phyloP scores from a whole-genome alignment of 2,888 invertebrate genomes.

The Teleogryllus oceanicus region DNA sequence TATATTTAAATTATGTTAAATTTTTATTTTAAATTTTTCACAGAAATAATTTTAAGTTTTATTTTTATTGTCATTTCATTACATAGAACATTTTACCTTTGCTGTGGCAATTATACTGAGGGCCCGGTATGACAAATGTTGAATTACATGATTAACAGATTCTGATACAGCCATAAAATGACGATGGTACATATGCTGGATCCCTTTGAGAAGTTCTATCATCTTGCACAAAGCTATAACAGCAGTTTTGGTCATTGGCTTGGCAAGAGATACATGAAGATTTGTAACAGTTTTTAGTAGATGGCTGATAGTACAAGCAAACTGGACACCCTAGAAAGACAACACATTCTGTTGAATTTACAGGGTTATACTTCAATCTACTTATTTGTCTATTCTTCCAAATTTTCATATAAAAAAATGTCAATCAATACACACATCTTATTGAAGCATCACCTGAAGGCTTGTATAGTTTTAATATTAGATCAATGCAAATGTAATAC shows the following conservation, averaged over 20 bases:
- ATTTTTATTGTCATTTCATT: too few species aligned
- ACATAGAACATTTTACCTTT: conserved; percentile 52
- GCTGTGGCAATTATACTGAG: conserved; percentile 63
- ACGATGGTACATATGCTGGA: conserved; percentile 66
- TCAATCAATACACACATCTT: too few species aligned
- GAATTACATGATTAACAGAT: conserved; percentile 70
- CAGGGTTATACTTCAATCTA: too few species aligned
- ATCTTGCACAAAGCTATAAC: conserved; percentile 74
- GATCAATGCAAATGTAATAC: too few species aligned
- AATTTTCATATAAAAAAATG: too few species aligned
- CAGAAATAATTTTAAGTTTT: too few species aligned
- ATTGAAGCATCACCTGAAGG: too few species aligned
- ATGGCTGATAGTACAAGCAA: conserved; percentile 63
- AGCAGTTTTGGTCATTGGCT: conserved; percentile 73
- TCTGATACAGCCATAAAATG: conserved; percentile 68
- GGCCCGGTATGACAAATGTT: conserved; percentile 74
- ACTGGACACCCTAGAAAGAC: conserved; percentile 58
- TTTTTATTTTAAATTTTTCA: too few species aligned
- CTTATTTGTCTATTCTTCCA: too few species aligned
- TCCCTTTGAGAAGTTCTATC: conserved; percentile 74
- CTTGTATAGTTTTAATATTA: too few species aligned
- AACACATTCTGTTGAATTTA: background rate
- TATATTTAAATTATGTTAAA: too few species aligned
- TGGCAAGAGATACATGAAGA: conserved; percentile 65
- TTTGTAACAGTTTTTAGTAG: conserved; percentile 60